Percentiles rank a stretch among this genome's conserved stretches.
Conservation (phyloP, 2,888 invertebrate species). For the Spodoptera exigua region DNA sequence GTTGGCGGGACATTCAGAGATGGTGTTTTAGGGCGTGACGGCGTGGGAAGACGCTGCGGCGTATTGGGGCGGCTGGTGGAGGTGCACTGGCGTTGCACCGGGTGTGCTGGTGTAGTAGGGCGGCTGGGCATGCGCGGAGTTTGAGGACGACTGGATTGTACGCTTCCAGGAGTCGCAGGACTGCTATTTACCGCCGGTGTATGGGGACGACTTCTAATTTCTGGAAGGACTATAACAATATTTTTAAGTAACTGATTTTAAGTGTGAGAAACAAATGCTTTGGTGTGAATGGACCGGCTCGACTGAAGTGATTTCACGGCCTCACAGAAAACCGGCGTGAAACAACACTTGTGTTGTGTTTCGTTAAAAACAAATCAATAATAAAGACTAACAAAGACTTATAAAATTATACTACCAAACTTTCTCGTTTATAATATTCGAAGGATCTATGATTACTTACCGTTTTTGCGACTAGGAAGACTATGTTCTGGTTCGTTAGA, state of each 20-base stretch:
- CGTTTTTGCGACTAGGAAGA: slow-evolving; percentile 26
- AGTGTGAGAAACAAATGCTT: no score
- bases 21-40: slow-evolving; percentile 62
- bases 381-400: no score
- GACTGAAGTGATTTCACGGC: no score
- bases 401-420: no score
- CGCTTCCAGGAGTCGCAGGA: slow-evolving; percentile 74
- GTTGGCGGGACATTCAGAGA: slow-evolving; percentile 43
- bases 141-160: slow-evolving; percentile 71
- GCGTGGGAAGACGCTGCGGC: slow-evolving; percentile 60
- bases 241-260: background rate
- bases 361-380: no score
- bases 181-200: slow-evolving; percentile 67
- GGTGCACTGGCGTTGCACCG: slow-evolving; percentile 55
- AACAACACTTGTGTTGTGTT: no score
- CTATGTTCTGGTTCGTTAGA: slow-evolving; percentile 20
- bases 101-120: slow-evolving; percentile 70
- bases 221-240: slow-evolving; percentile 32
- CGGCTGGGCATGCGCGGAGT: slow-evolving; percentile 70
- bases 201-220: slow-evolving; percentile 55
- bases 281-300: no score
- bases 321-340: no score
- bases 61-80: slow-evolving; percentile 74
- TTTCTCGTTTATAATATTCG: no score
- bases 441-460: no score